Base-by-base conservation (phyloP, 2,888 invertebrate species). In the Drepana falcataria region DNA sequence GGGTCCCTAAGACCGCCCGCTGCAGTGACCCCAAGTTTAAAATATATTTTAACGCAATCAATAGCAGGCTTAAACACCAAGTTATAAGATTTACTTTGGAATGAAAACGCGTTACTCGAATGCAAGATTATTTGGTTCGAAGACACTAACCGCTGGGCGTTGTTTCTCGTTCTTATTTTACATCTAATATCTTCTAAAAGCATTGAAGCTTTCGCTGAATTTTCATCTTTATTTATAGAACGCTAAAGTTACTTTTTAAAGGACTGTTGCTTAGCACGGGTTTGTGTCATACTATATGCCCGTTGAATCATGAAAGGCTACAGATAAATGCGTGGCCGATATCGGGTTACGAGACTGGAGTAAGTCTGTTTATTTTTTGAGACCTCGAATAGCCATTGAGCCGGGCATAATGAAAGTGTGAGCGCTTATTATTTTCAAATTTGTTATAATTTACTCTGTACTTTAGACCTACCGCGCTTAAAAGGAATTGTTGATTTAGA, bases 261-360 rank as follows among this genome's bases (percentile, higher is more conserved):
- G 63, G 60, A 9, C n/a, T 35, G 44, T 48, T 58, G 35, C 9
- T 54, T 21, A 63, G 59, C 60, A 70, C 75, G 74, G 77, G 79
- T 79, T 79, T 79, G 75, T 85, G 87, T 85, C 83, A 89, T 82
- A 79, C 79, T 80, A 88, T 85, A 82, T 85, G 77, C 62, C 68
- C 81, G 77, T 73, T 83, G 81, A 84, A 65, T 82, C 78, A 83
- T 84, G 80, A 86, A 85, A 85, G 80, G 83, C 79, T 82, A 81
- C 84, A 82, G 85, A 86, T 85, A 85, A 84, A 85, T 84, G 85
- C 83, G 78, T 82, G 77, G 73, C 69, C 75, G 74, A 81, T 88
- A 88, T 90, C 83, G 75, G 72, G 83, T 90, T 87, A 80, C 88
- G 68, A 72, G 73, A 75, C 63, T 67, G 68, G 68, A 69, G 63